Base-by-base conservation (phyloP, 2,888 invertebrate species). In the Sesia bembeciformis region DNA sequence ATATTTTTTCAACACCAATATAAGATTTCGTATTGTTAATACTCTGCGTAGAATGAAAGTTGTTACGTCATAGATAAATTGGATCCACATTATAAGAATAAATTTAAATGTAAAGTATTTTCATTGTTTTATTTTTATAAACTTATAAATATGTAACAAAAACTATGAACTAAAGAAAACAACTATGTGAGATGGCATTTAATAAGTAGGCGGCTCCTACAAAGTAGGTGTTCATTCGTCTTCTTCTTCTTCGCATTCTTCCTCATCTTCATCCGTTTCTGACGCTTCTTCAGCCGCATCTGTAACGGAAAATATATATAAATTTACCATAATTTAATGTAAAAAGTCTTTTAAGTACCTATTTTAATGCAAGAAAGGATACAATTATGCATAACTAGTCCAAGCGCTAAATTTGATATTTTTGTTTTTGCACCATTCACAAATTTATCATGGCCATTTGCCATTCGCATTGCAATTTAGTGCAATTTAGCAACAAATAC, bases 271-370 rank as follows among this genome's bases (percentile, higher is more conserved):
- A 50, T 8, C 67, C 23, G 66, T 53, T 65, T 66, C 68, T 39
- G 64, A 69, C 58, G 74, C 72, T 38, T 66, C 74, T 61, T 77
- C 68, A 53, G 65, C 65, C 58, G 68, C 64, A 61, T 77, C 80
- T 78, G 76, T 54, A 73, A n/a, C 46, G 2, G n/a, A 7, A 46
- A 46, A 23, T 23, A 46, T 23, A 46, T 43, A 4, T 4, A 43
- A n/a, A 43, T 43, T 43, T 6, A 8, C 43, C 7, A 43, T 43
- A 8, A n/a, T 43, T 43, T 43, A 7, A 43, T 43, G 43, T 43
- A 43, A 43, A 4, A 43, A 43, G 7, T n/a, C 23, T 2, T 23
- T 23, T 2, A 23, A 23, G 23, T 23, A 23, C 23, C 23, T 23
- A 23, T 23, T 42, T 41, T 52, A 39, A 39, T 23, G 2, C 23